Evolutionary conservation across 2,888 invertebrate species (phyloP), one percentile per base, ranked within the genome.

Genomic region (Hermaeophaga mercurialis): DNA sequence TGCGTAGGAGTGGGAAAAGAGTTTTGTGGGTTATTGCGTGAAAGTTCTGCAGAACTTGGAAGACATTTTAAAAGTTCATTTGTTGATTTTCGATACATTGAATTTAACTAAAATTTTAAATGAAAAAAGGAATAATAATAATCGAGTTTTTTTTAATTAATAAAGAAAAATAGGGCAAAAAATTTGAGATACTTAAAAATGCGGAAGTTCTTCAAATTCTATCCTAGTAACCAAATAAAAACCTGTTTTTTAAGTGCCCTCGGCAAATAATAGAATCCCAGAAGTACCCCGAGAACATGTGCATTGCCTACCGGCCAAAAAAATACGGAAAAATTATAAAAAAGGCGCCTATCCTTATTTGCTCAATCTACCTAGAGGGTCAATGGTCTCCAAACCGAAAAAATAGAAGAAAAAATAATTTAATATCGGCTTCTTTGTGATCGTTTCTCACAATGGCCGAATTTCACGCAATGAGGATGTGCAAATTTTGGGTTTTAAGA

Each of bases 351-450:
- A 58, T 44, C 53, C 59, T 56, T 64, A 64, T 60, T 63, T 62
- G 64, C 49, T 61, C 62, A 59, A 56, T 41, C 52, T 44, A 43
- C 46, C 41, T 45, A 38, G 38, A 45, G 49, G 61, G 63, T 61
- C 61, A 61, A 45, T 28, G 54, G 47, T 54, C 49, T 50, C 28
- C 26, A 58, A 43, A 39, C 26, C 18, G 8, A 44, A 57, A 61
- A 54, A 34, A 49, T 48, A 46, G 34, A 46, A 5, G 38, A 60
- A 60, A 67, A 66, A 61, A 68, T 66, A 69, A 69, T 69, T 66
- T 66, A 63, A 68, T 66, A 67, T 68, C 69, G 68, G 69, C 67
- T 59, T 62, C 70, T 69, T 70, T 69, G 69, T 69, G 63, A 64
- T 65, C 59, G 46, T 61, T 63, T 66, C 68, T 63, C 65, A 70